A percentile compares a stretch with the other conserved stretches of the same genome.
These are phyloP conservation scores for Emmelina monodactyla DNA, from an alignment of 2,888 invertebrate species.

Conservation along the genomic window DNA sequence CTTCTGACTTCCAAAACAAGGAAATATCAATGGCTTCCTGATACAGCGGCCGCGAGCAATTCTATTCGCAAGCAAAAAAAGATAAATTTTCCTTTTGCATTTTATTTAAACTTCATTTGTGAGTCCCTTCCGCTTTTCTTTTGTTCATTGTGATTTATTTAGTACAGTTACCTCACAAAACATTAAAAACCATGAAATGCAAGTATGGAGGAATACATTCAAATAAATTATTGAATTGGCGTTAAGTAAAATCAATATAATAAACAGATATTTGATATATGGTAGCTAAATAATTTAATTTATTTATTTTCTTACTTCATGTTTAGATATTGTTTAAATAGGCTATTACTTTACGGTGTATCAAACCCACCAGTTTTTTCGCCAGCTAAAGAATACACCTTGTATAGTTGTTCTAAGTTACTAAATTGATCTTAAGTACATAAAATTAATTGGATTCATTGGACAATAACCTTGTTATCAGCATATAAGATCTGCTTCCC, in stretches of 20 bases:
- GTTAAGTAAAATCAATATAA: not conserved
- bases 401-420: too few species aligned
- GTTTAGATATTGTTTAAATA: too few species aligned
- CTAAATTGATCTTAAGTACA: too few species aligned
- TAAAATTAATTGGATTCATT: too few species aligned
- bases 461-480: too few species aligned
- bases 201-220: conserved; percentile 27
- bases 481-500: too few species aligned
- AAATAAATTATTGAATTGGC: conserved; percentile 6
- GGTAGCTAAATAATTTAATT: too few species aligned
- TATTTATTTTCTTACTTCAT: too few species aligned
- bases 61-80: conserved; percentile 22
- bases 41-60: conserved; percentile 26
- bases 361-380: too few species aligned
- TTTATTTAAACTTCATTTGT: conserved; percentile 28
- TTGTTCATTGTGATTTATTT: conserved; percentile 39
- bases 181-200: conserved; percentile 31
- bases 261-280: not conserved
- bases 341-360: too few species aligned
- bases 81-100: conserved; percentile 29
- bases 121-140: conserved; percentile 26
- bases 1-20: too few species aligned
- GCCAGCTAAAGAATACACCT: too few species aligned
- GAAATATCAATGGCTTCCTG: conserved; percentile 25
- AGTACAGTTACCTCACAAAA: conserved; percentile 31